Conservation (phyloP, 1,140 invertebrate genomes). For the Zaprionus tsacasi region DNA sequence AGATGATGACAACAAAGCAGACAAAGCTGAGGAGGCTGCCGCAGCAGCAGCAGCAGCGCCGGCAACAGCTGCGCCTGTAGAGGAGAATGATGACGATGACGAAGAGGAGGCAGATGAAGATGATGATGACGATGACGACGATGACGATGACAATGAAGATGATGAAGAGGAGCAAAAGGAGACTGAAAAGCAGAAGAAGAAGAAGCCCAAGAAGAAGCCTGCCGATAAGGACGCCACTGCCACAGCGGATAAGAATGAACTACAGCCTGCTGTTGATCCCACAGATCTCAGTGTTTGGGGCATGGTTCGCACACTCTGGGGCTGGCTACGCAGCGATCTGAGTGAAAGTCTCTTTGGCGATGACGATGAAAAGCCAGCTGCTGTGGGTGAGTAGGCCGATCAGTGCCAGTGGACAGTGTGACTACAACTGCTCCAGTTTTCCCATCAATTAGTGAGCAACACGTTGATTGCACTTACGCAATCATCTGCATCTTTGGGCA, state of each 20-base stretch:
- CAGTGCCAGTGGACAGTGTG: not conserved
- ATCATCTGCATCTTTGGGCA: slow-evolving; percentile 6
- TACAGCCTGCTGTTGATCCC: slow-evolving; percentile 56
- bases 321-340: slow-evolving; percentile 75
- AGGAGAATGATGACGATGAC: slow-evolving; percentile 35
- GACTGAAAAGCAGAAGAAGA: not conserved
- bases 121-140: slow-evolving; percentile 32
- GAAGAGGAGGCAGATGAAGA: slow-evolving; percentile 39
- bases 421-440: slow-evolving; percentile 33
- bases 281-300: slow-evolving; percentile 79
- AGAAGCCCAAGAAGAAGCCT: slow-evolving; percentile 9
- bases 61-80: slow-evolving; percentile 26
- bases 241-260: slow-evolving; percentile 59
- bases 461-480: slow-evolving; percentile 48
- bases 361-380: slow-evolving; percentile 56
- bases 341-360: slow-evolving; percentile 79
- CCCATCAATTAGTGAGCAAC: slow-evolving; percentile 51
- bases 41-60: slow-evolving; percentile 11
- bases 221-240: slow-evolving; percentile 47
- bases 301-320: slow-evolving; percentile 73
- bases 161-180: slow-evolving; percentile 19
- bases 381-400: slow-evolving; percentile 60
- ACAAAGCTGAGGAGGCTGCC: slow-evolving; percentile 46
- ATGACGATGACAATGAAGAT: slow-evolving; percentile 30
- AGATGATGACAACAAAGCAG: slow-evolving; percentile 37